Percentiles rank a stretch among this genome's conserved stretches.
phyloP scores from a whole-genome alignment of 1,140 invertebrate genomes.

The Carposina sasakii region DNA sequence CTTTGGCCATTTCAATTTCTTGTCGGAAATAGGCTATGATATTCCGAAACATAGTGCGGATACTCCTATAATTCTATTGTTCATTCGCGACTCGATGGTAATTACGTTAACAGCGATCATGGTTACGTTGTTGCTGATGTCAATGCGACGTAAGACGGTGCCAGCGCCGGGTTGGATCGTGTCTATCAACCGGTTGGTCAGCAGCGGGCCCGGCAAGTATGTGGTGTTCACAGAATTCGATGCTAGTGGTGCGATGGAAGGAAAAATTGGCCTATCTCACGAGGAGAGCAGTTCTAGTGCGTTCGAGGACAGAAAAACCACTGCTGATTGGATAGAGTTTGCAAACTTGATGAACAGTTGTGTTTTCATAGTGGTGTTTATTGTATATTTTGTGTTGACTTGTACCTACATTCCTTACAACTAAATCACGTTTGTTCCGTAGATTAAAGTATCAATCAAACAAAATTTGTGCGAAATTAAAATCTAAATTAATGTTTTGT shows the following conservation, averaged over 20 bases:
- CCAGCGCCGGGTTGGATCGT: slow-evolving; percentile 44
- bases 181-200: slow-evolving; percentile 36
- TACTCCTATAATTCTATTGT: slow-evolving; percentile 54
- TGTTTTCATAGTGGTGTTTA: slow-evolving; percentile 36
- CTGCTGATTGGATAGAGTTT: slow-evolving; percentile 50
- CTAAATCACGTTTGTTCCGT: too few relatives aligned
- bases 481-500: too few relatives aligned
- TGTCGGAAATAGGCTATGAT: slow-evolving; percentile 54
- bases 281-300: slow-evolving; percentile 17
- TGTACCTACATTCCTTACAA: slow-evolving; percentile 45
- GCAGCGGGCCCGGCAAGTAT: slow-evolving; percentile 49
- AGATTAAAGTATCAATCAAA: too few relatives aligned
- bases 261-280: slow-evolving; percentile 34
- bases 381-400: slow-evolving; percentile 49
- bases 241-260: slow-evolving; percentile 34
- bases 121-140: slow-evolving; percentile 49
- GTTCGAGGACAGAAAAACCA: slow-evolving; percentile 17
- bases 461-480: too few relatives aligned
- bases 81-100: slow-evolving; percentile 57
- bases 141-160: slow-evolving; percentile 29
- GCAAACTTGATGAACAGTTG: slow-evolving; percentile 49
- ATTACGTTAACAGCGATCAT: slow-evolving; percentile 45
- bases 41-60: slow-evolving; percentile 58
- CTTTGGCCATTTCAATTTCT: slow-evolving; percentile 54
- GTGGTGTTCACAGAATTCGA: slow-evolving; percentile 61